Evolutionary conservation across 2,797 vertebrate genomes (phyloP), one percentile per base, ranked within the genome.

Genomic region (Alectoris magna): DNA sequence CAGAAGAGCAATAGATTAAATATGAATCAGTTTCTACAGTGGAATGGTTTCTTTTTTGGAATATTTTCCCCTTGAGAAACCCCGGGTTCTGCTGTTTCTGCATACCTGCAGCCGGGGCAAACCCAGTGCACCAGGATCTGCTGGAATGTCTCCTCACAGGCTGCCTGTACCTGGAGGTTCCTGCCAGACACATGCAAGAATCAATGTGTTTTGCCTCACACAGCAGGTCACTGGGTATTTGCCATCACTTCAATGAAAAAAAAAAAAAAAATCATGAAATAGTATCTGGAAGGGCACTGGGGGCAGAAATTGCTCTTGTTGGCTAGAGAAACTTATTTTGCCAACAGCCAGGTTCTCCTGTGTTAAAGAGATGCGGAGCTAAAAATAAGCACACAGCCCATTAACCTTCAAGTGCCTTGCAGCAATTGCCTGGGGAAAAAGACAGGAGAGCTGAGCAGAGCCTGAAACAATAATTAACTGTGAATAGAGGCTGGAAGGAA

Each of bases 391-490:
- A 60, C 76, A 34, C 9, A 39, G 63, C 67, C 60, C 74, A 86
- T 56, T 84, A 84, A 83, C 4, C 36, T 69, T 88, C 60, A 64
- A 77, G 41, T 68, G 88, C 70, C 88, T 95, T 2, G 3, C 13
- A 92, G 87, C 76, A 81, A 88, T 46, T 90, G 93, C 93, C 73
- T 87, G 46, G 79, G 91, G 84, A 73, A 79, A 90, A 72, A 88
- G 80, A 51, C 51, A 58, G 68, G 73, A 95, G 71, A 88, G 91
- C 73, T 46, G 49, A 69, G 69, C 67, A 84, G 81, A 87, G 76
- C 26, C 76, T 89, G 79, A 75, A 91, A 92, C 83, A 86, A 86
- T 93, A 95, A 95, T 94, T 92, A 96, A 89, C 59, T 76, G 60
- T 88, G 91, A 95, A 70, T 14, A 91, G 63, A 78, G 1, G 8